phyloP scores from a whole-genome alignment of 2,888 invertebrate genomes.

The Dyspetes luteomarginatus region DNA sequence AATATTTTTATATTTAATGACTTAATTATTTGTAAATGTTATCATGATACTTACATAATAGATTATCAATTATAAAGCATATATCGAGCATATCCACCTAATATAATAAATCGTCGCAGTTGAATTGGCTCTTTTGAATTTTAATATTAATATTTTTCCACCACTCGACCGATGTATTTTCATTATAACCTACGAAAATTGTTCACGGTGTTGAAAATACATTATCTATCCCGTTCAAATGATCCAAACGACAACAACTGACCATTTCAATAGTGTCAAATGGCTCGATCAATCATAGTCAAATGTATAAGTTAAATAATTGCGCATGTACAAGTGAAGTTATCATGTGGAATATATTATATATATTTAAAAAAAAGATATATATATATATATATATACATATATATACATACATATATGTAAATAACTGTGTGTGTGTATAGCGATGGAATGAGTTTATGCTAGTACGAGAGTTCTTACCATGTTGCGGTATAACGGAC shows the following conservation, averaged over 20 bases:
- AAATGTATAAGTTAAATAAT: conserved; percentile 16
- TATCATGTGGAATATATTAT: too few species aligned
- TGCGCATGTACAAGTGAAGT: neutral
- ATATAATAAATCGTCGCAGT: too few species aligned
- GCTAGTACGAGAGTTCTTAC: conserved; percentile 44
- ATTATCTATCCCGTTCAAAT: neutral
- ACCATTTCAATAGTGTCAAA: conserved; percentile 12
- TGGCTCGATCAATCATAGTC: neutral
- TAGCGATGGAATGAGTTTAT: conserved; percentile 29
- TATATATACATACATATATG: too few species aligned
- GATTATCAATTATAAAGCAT: too few species aligned
- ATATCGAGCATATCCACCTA: too few species aligned
- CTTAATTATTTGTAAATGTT: too few species aligned
- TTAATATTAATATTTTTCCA: neutral
- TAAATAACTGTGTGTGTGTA: neutral
- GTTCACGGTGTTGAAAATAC: conserved; percentile 16
- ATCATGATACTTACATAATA: neutral
- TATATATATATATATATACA: too few species aligned
- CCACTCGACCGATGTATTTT: neutral
- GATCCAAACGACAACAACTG: neutral
- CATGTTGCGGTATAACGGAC: conserved; percentile 50
- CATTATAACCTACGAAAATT: conserved; percentile 7
- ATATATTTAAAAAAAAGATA: too few species aligned
- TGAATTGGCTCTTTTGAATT: neutral
- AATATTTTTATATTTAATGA: too few species aligned